Base-by-base conservation (phyloP, 1,140 invertebrate species). In the Aphelinus certus region DNA sequence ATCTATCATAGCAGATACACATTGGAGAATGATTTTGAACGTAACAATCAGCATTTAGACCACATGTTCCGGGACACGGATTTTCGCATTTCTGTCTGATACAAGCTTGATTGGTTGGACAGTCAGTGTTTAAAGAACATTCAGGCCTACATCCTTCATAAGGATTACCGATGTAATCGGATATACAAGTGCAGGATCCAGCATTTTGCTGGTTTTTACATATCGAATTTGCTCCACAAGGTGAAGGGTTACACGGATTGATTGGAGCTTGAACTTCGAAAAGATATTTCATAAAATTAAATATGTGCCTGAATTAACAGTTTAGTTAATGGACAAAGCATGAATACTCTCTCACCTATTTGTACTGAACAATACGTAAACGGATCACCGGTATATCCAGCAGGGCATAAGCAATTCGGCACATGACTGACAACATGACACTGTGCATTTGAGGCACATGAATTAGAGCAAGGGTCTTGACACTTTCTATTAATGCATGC, bases 31-130 rank as follows among this genome's bases (percentile, higher is more conserved):
- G 93, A 79, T 92, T 93, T 67, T 91, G 89, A 0, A 94, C 92
- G 81, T 89, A 87, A 84, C 94, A 95, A 71, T 92, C 88, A 45
- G 92, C 91, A 78, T 92, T 91, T 62, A 89, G 86, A 60, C 94
- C 94, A 85, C 95, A 96, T 47, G 92, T 91, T 43, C 94, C 94
- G 49, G 92, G 90, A 83, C 95, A 96, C 71, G 95, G 94, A 84
- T 93, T 92, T 72, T 85, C 86, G 87, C 95, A 96, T 86, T 91
- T 93, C 79, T 93, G 91, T 78, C 92, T 91, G 62, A 94, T 88
- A 83, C 94, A 96, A 60, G 93, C 93, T 77, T 91, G 87, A 86
- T 93, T 92, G 75, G 90, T 90, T 1, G 92, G 86, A 83, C 95
- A 96, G 86, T 95, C 94, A 55, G 92, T 91, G 82, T 93, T 91